phyloP scores from a whole-genome alignment of 2,888 invertebrate species.

The Ceriagrion tenellum region DNA sequence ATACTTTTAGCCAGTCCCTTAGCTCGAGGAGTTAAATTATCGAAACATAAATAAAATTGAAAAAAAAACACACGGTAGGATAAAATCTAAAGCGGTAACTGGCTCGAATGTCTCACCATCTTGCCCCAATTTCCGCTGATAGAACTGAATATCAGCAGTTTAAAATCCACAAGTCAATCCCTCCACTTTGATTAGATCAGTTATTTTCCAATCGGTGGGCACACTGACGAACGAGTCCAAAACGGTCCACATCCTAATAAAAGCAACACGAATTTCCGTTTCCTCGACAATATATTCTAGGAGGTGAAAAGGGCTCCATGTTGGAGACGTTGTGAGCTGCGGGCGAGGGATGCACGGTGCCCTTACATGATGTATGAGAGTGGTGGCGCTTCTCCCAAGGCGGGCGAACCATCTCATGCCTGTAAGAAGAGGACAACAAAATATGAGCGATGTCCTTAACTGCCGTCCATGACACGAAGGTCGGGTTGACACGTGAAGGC shows the following conservation, averaged over 20 bases:
- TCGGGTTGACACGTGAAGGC: background rate
- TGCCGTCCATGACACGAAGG: background rate
- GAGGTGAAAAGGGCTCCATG: background rate
- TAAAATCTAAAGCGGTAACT: too few relatives aligned
- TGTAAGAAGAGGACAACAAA: background rate
- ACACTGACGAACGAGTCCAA: background rate
- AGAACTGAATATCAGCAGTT: too few relatives aligned
- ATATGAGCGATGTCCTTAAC: background rate
- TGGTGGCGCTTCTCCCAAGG: background rate
- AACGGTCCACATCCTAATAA: background rate
- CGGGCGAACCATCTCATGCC: background rate
- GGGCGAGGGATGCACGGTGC: too few relatives aligned
- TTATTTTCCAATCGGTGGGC: background rate
- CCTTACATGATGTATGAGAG: too few relatives aligned
- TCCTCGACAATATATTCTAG: background rate
- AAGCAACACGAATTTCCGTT: background rate
- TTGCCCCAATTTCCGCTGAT: too few relatives aligned
- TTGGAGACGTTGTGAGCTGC: background rate
- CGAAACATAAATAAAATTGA: too few relatives aligned
- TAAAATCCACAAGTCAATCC: background rate
- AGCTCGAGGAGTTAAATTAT: too few relatives aligned
- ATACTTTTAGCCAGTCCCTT: too few relatives aligned
- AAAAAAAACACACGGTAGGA: too few relatives aligned
- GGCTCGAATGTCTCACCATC: too few relatives aligned
- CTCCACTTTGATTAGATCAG: background rate